Evolutionary conservation across 2,888 invertebrate species (phyloP), one percentile per base, ranked within the genome.

Genomic region (Belgica antarctica): DNA sequence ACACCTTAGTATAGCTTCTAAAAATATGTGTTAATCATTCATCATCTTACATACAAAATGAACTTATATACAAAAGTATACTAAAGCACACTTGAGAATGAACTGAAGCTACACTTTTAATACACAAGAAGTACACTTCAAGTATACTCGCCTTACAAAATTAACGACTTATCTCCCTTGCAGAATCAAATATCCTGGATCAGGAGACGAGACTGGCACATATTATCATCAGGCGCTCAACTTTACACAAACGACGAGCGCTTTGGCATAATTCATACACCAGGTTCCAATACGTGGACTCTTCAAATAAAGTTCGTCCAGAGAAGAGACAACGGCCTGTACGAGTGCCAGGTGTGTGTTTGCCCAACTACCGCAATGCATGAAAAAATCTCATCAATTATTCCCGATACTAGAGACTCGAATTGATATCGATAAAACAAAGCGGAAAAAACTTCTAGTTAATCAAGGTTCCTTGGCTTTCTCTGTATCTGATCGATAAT

Each of bases 301-400:
- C 83, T 92, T 72, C 91, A 92, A 81, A 90, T 92, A 78, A 92
- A 91, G 81, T 92, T 89, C 80, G 90, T 92, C 72, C 90, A 91
- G 80, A 89, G 88, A 77, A 83, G 90, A 75, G 92, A 92, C 81
- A 91, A 90, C 77, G 92, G 92, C 72, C 89, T 90, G 17, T 92
- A 92, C 81, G 90, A 90, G 79, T 91, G 91, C 78, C 92, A 92
- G 87, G 91, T 92, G 80, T 10, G 52, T 24, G 41, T 15, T 41
- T 10, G 41, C n/a, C n/a, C 41, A 41, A 41, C 12, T 12, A 15
- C 41, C 8, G n/a, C 41, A 41, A 41, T 41, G 12, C n/a, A n/a
- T n/a, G n/a, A n/a, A n/a, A n/a, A n/a, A n/a, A n/a, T n/a, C n/a
- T n/a, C n/a, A n/a, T n/a, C n/a, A n/a, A n/a, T n/a, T n/a, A n/a